Evolutionary conservation across 2,113 vertebrate genomes (phyloP).

Genomic region (Psophia crepitans): DNA sequence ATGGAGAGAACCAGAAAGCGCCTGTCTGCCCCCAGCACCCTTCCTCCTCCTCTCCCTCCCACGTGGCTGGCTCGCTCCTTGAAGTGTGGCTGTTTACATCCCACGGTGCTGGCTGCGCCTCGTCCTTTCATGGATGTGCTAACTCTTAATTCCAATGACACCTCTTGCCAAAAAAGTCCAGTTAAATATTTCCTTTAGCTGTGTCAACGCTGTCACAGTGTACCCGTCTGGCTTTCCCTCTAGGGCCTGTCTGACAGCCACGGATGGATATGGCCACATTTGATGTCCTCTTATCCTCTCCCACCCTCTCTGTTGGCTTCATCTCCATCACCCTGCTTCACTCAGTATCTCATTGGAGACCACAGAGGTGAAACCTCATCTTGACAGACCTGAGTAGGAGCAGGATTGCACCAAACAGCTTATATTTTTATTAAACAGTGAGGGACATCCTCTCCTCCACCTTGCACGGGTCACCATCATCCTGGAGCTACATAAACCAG

Average conservation of each 20-base stretch:
- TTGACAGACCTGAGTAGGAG: not conserved
- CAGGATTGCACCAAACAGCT: not conserved
- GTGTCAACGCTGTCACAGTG: rapidly evolving
- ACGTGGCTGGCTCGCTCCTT: rapidly evolving
- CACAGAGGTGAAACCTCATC: not conserved
- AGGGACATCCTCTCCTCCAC: not conserved
- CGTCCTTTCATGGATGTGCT: not conserved
- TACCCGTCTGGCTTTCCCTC: not conserved
- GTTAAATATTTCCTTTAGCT: not conserved
- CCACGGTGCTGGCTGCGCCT: not conserved
- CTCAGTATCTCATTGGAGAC: not conserved
- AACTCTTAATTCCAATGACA: not conserved
- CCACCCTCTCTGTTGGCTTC: not conserved
- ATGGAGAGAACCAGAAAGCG: not conserved
- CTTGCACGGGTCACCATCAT: not conserved
- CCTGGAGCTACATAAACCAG: not conserved
- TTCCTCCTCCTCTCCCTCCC: not conserved
- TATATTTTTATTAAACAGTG: not conserved
- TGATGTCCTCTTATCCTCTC: not conserved
- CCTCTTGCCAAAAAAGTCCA: not conserved
- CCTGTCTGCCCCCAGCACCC: not conserved
- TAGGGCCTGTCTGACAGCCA: not conserved
- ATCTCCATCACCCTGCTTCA: rapidly evolving
- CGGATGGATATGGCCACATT: rapidly evolving
- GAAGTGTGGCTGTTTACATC: not conserved